Evolutionary conservation across 2,888 invertebrate species (phyloP).

Genomic region (Laspeyria flexula): DNA sequence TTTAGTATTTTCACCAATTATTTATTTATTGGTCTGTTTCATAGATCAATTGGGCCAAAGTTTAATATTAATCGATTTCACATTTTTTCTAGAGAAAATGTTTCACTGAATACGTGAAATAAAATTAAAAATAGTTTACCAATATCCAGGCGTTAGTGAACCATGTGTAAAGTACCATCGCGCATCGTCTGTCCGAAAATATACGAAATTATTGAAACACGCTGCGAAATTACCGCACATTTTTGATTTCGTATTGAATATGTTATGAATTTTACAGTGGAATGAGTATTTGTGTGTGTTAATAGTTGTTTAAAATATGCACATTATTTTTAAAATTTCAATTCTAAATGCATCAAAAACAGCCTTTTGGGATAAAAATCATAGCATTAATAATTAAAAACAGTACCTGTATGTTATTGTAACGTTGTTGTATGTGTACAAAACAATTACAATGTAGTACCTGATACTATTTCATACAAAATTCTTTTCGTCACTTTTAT

Average conservation of each 20-base stretch:
- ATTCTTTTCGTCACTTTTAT: too few species aligned
- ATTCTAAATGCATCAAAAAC: too few species aligned
- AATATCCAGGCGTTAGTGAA: conserved; percentile 2
- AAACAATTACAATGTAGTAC: too few species aligned
- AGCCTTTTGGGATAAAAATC: too few species aligned
- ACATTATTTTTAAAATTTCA: background rate
- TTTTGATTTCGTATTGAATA: background rate
- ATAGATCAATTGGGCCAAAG: too few species aligned
- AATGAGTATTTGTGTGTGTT: background rate
- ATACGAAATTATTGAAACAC: background rate
- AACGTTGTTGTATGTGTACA: too few species aligned
- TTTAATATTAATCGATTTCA: too few species aligned
- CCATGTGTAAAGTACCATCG: background rate
- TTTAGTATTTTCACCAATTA: too few species aligned
- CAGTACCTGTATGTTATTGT: too few species aligned
- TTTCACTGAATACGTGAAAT: background rate
- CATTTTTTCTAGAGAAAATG: background rate
- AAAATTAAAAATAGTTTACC: background rate
- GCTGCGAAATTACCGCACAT: background rate
- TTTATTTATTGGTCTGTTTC: too few species aligned
- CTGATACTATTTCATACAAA: too few species aligned
- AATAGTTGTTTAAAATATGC: background rate
- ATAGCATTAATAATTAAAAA: too few species aligned
- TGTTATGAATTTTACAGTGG: background rate
- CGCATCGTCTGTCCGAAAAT: conserved; percentile 1